Percentiles rank a stretch among this genome's conserved stretches.
Conservation (phyloP, 2,113 vertebrate genomes). For the western clawed frog (Xenopus tropicalis) region UCB_Xtro_10.0 CM004445.2:20216001-20216500, state of each 20-base stretch:
- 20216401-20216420: no score
- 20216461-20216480: no score
- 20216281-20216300: constrained; percentile 1
- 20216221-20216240: constrained; percentile 20
- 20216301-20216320: neutral
- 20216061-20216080: constrained; percentile 29
- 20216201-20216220: constrained; percentile 25
- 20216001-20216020: no score
- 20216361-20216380: no score
- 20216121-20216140: constrained; percentile 27
- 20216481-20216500: no score
- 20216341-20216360: no score
- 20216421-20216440: no score
- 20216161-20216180: constrained; percentile 39
- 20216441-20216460: no score
- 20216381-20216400: no score
- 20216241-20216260: constrained; percentile 22
- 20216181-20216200: constrained; percentile 41
- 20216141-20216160: constrained; percentile 36
- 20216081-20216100: constrained; percentile 11
- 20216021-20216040: no score
- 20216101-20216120: constrained; percentile 35
- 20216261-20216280: constrained; percentile 28
- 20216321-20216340: neutral
- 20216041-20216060: neutral